Percentiles rank a stretch among this genome's conserved stretches.
Conservation (phyloP, 23 tunicate genomes). For the Trididemnum nubilum region DNA sequence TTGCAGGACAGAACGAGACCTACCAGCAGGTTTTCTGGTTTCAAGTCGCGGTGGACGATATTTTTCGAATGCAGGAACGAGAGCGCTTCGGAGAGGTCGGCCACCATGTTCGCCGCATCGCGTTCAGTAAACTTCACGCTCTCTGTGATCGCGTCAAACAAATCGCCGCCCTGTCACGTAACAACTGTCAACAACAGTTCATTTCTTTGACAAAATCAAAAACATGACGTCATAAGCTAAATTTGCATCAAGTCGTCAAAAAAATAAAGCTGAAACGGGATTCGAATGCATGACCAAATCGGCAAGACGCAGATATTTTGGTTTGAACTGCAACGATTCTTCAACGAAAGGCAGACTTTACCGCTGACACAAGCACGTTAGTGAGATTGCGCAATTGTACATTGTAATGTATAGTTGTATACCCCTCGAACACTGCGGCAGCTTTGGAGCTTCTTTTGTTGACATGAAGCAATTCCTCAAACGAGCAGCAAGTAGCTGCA, state of each 20-base stretch:
- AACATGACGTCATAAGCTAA: not conserved
- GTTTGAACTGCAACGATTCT: no score
- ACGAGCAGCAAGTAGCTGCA: not conserved
- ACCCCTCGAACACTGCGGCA: no score
- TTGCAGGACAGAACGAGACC: no score
- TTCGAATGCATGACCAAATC: no score
- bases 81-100: constrained; percentile 92
- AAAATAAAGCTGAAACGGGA: not conserved
- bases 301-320: no score
- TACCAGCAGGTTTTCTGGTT: constrained; percentile 93
- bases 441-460: no score
- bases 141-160: constrained; percentile 99
- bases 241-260: not conserved
- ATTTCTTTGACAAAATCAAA: not conserved
- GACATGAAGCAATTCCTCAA: no score
- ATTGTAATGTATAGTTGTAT: no score
- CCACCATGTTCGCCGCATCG: constrained; percentile 95
- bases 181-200: not conserved
- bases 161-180: constrained; percentile 84
- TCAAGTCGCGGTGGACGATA: constrained; percentile 94
- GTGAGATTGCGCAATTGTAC: no score
- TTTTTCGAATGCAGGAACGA: constrained; percentile 90
- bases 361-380: no score
- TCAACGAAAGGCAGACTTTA: no score
- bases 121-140: constrained; percentile 94